phyloP scores from a whole-genome alignment of 1,140 invertebrate genomes.

The Nixonia krombeini region DNA sequence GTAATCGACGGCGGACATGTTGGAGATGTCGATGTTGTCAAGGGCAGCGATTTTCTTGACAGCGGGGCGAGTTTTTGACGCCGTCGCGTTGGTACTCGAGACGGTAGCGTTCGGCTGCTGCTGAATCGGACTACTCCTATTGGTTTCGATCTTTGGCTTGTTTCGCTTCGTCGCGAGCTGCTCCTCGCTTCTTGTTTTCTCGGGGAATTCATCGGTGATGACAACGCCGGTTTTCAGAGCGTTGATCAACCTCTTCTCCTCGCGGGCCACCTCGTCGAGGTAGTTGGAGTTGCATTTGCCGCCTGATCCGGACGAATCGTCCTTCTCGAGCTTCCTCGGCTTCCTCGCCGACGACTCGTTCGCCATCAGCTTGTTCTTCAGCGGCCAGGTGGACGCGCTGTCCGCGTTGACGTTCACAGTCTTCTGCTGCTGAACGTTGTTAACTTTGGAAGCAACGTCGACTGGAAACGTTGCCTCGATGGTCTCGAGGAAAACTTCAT shows the following conservation, averaged over 20 bases:
- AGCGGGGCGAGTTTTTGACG: conserved; percentile 30
- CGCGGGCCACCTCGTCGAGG: conserved; percentile 79
- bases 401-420: conserved; percentile 46
- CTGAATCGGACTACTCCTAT: conserved; percentile 33
- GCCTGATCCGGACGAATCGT: conserved; percentile 43
- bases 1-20: conserved; percentile 76
- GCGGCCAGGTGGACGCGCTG: conserved; percentile 74
- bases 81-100: background rate
- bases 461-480: conserved; percentile 72
- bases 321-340: conserved; percentile 27
- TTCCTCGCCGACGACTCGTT: conserved; percentile 51
- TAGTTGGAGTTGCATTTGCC: conserved; percentile 58
- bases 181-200: conserved; percentile 35
- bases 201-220: conserved; percentile 73
- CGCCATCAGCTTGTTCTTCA: conserved; percentile 74
- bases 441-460: conserved; percentile 60
- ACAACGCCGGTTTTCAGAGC: conserved; percentile 83
- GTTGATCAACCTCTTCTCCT: conserved; percentile 84
- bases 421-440: conserved; percentile 24
- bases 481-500: conserved; percentile 71
- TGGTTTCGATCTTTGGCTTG: conserved; percentile 61
- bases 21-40: conserved; percentile 58
- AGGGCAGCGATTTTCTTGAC: conserved; percentile 33
- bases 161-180: conserved; percentile 63
- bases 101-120: background rate